Evolutionary conservation across 2,888 invertebrate species (phyloP).

Genomic region (Euphydryas editha): DNA sequence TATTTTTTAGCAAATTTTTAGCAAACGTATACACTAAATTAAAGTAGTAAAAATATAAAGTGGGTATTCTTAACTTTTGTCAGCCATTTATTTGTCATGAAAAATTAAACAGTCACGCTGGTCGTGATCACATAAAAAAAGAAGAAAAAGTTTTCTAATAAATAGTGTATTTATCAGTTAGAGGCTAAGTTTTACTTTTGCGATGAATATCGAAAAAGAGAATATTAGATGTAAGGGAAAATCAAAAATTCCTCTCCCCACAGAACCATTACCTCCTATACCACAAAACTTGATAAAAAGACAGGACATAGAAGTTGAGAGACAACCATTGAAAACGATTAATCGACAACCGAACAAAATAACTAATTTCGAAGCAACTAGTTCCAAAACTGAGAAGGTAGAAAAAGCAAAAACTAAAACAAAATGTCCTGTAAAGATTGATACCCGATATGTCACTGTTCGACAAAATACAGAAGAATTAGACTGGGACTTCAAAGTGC

Average conservation of each 20-base stretch:
- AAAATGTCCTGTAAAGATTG: constrained; percentile 44
- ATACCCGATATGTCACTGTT: constrained; percentile 57
- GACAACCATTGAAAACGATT: constrained; percentile 59
- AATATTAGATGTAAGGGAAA: constrained; percentile 46
- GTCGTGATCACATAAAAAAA: constrained; percentile 57
- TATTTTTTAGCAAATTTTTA: too few species aligned
- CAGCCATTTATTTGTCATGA: constrained; percentile 1
- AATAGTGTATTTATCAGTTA: neutral
- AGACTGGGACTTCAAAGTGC: constrained; percentile 57
- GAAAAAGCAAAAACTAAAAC: constrained; percentile 32
- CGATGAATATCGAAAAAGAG: constrained; percentile 61
- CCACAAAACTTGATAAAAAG: constrained; percentile 53
- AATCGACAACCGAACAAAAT: constrained; percentile 44
- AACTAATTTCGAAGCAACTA: constrained; percentile 41
- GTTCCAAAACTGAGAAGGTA: constrained; percentile 36
- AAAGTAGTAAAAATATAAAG: too few species aligned
- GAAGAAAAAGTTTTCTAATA: constrained; percentile 9
- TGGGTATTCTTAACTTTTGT: constrained; percentile 11
- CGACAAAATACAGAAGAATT: constrained; percentile 51
- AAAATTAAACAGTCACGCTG: constrained; percentile 57
- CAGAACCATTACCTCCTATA: constrained; percentile 59
- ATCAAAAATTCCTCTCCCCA: constrained; percentile 65
- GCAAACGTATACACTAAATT: too few species aligned
- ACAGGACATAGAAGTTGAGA: constrained; percentile 39
- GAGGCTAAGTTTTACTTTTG: constrained; percentile 6